Evolutionary conservation across 2,113 vertebrate species (phyloP).

Genomic region (Camelus dromedarius): DNA sequence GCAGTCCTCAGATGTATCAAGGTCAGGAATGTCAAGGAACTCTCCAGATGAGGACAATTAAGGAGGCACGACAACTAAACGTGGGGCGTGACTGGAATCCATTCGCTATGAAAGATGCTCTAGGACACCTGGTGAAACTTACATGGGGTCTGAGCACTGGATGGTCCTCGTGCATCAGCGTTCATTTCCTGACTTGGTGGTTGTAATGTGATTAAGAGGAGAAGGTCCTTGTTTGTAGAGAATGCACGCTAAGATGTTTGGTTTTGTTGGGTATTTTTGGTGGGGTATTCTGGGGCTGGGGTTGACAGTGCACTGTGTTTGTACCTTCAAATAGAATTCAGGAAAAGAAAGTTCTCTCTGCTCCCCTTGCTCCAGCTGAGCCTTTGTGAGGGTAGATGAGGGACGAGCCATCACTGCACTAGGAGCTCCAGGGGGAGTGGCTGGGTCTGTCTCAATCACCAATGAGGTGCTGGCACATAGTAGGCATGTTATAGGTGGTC

Average conservation of each 20-base stretch:
- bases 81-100: rapidly evolving
- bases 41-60: rapidly evolving
- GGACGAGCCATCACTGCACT: background rate
- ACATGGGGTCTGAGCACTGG: background rate
- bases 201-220: rapidly evolving
- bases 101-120: rapidly evolving
- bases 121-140: background rate
- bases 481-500: rapidly evolving
- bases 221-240: background rate
- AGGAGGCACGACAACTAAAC: rapidly evolving
- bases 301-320: rapidly evolving
- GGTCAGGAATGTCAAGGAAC: rapidly evolving
- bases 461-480: rapidly evolving
- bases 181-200: background rate
- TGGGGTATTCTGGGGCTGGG: background rate
- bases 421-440: background rate
- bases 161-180: rapidly evolving
- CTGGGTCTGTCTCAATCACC: background rate
- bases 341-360: background rate
- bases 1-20: rapidly evolving
- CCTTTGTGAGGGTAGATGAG: rapidly evolving
- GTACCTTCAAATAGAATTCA: background rate
- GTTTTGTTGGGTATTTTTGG: background rate
- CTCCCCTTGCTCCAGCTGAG: background rate
- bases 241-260: rapidly evolving